Percentiles rank a stretch among this genome's conserved stretches.
These are phyloP conservation scores for Dunckerocampus dactyliophorus DNA, from an alignment of 2,113 vertebrate genomes.

Conservation along the genomic window DNA sequence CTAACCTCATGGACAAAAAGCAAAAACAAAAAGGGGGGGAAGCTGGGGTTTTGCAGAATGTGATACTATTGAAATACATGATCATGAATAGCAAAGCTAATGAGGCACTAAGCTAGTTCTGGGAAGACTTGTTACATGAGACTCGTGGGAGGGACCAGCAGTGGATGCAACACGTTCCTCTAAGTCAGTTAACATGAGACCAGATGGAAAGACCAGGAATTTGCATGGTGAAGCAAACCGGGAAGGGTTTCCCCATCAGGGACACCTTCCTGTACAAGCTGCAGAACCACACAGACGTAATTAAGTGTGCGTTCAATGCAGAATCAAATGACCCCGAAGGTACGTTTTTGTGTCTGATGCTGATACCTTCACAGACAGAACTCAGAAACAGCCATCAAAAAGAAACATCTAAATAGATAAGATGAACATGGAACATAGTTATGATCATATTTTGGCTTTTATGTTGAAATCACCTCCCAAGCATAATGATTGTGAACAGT, in stretches of 20 bases:
- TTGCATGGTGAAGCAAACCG: slow-evolving; percentile 42
- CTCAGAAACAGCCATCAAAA: slow-evolving; percentile 29
- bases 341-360: slow-evolving; percentile 17
- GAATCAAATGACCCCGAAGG: slow-evolving; percentile 12
- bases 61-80: slow-evolving; percentile 35
- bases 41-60: slow-evolving; percentile 19
- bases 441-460: slow-evolving; percentile 21
- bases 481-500: slow-evolving; percentile 30
- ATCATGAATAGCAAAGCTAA: slow-evolving; percentile 46
- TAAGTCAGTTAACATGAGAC: slow-evolving; percentile 24
- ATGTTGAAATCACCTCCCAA: slow-evolving; percentile 23
- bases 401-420: slow-evolving; percentile 23
- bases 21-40: slow-evolving; percentile 22
- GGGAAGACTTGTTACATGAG: slow-evolving; percentile 36
- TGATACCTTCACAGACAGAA: slow-evolving; percentile 15
- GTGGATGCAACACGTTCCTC: slow-evolving; percentile 1
- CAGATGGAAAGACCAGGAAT: slow-evolving; percentile 65
- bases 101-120: slow-evolving; percentile 37
- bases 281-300: neutral
- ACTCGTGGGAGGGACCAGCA: slow-evolving; percentile 20
- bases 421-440: slow-evolving; percentile 19
- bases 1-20: slow-evolving; percentile 30
- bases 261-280: neutral
- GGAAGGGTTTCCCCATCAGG: slow-evolving; percentile 29
- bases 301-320: slow-evolving; percentile 14